Evolutionary conservation across 2,797 vertebrate species (phyloP).

Genomic region (Artibeus lituratus): DNA sequence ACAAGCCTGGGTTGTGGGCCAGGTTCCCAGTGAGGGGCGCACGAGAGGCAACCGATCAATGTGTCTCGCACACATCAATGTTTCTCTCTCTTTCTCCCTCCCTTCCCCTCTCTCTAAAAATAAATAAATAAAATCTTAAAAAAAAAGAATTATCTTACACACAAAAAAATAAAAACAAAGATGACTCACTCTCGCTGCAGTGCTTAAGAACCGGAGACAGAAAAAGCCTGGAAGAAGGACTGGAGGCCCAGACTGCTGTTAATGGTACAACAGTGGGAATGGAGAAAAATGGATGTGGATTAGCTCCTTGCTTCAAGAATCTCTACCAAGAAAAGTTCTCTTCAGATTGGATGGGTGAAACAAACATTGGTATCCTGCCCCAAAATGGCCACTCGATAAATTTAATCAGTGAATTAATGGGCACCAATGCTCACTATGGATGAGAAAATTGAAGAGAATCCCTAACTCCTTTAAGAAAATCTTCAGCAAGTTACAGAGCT

Average conservation of each 20-base stretch:
- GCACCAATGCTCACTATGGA: slow-evolving; percentile 34
- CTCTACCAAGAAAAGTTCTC: background rate
- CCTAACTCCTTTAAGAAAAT: background rate
- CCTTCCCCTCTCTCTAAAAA: no score
- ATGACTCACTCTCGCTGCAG: background rate
- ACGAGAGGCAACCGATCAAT: no score
- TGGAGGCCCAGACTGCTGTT: background rate
- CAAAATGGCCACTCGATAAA: background rate
- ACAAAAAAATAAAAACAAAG: background rate
- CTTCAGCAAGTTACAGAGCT: background rate
- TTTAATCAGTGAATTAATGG: background rate
- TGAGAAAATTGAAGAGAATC: background rate
- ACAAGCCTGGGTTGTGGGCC: no score
- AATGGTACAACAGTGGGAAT: background rate
- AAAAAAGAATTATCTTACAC: background rate
- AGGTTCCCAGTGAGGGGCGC: no score
- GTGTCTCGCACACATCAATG: no score
- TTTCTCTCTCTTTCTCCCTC: no score
- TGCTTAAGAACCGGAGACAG: background rate
- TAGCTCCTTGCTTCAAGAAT: background rate
- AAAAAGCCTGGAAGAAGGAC: background rate
- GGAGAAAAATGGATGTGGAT: background rate
- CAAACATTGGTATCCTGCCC: background rate
- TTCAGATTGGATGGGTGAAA: background rate
- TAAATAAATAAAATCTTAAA: no score